These are phyloP conservation scores for Tenthredo mesomela DNA, from an alignment of 2,888 invertebrate genomes.

Conservation along the genomic window DNA sequence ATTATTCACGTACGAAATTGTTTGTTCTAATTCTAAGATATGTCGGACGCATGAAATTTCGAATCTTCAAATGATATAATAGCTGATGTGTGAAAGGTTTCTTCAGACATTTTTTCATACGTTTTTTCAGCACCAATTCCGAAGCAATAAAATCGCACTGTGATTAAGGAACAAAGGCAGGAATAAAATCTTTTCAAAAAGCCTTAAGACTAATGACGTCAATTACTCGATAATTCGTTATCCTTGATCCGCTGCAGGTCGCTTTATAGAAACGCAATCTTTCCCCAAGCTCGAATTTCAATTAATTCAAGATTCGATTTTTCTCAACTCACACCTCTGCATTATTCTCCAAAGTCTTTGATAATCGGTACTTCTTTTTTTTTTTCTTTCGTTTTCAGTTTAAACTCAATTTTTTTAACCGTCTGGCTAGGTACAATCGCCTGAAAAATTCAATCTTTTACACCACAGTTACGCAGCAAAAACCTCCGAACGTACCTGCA, in stretches of 20 bases:
- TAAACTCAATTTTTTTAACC: neutral
- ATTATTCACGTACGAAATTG: no score
- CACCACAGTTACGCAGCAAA: neutral
- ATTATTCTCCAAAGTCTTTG: neutral
- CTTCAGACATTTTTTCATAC: neutral
- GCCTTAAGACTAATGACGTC: neutral
- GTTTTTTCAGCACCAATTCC: neutral
- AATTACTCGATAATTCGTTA: slow-evolving; percentile 10
- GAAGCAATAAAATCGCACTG: neutral
- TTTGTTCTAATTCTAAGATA: no score
- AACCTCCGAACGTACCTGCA: neutral
- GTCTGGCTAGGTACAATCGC: neutral
- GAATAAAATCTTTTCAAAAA: neutral
- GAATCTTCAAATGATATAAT: no score
- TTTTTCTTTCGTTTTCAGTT: no score
- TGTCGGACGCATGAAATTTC: no score
- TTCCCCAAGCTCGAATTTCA: neutral
- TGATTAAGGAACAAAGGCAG: neutral
- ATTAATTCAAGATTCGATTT: neutral
- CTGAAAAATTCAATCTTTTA: neutral
- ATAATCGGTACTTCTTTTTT: neutral
- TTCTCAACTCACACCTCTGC: neutral
- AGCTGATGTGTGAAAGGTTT: no score
- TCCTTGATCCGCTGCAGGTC: neutral
- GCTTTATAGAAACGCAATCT: neutral